These are phyloP conservation scores for Acropternis orthonyx DNA, from an alignment of 2,797 vertebrate species.

Conservation along the genomic window DNA sequence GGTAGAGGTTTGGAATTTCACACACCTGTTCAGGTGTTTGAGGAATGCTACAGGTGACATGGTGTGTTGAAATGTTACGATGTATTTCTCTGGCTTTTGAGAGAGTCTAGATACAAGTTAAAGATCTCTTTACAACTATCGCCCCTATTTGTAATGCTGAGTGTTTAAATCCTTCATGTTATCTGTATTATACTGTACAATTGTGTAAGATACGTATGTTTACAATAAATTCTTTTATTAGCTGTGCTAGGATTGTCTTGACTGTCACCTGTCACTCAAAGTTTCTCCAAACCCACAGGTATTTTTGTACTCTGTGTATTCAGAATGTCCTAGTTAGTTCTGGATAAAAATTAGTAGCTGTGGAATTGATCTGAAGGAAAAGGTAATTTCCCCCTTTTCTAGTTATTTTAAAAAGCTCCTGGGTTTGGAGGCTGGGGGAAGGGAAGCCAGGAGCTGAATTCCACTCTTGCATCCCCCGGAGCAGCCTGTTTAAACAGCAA, in stretches of 20 bases:
- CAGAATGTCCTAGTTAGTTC: not conserved
- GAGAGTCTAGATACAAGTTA: conserved; percentile 22
- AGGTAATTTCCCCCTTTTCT: not conserved
- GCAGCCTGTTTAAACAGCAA: not conserved
- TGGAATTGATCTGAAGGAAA: not conserved
- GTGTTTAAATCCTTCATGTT: conserved; percentile 58
- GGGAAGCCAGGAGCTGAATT: not conserved
- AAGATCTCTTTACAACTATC: conserved; percentile 10
- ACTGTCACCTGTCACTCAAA: not conserved
- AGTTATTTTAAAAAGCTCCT: not conserved
- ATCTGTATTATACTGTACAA: conserved; percentile 76
- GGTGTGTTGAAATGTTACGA: not conserved
- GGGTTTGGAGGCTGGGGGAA: not conserved
- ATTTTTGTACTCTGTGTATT: not conserved
- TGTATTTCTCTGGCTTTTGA: conserved; percentile 40
- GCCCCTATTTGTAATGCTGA: conserved; percentile 39
- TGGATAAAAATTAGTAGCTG: not conserved
- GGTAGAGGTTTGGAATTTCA: not conserved
- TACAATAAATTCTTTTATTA: conserved; percentile 78
- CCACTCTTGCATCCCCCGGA: not conserved
- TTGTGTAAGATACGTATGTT: conserved; percentile 73
- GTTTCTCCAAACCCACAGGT: not conserved
- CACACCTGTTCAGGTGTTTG: not conserved
- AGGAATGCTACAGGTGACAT: not conserved
- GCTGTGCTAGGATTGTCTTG: conserved; percentile 42